Evolutionary conservation across 2,888 invertebrate species (phyloP).

Genomic region (Sthenelais limicola): DNA sequence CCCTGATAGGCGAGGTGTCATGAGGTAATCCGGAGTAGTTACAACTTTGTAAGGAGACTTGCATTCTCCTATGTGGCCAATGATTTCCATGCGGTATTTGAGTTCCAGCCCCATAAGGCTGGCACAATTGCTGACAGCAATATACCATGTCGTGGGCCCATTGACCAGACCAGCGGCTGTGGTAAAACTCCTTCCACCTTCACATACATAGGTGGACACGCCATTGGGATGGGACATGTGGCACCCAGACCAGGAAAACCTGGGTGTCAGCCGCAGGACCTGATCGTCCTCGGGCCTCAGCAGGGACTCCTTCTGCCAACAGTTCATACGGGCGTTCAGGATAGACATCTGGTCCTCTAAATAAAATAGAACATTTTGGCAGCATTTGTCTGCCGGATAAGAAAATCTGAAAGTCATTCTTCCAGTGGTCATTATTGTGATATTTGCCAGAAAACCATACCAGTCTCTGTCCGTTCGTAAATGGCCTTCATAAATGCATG

Average conservation of each 20-base stretch:
- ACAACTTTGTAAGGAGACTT: constrained; percentile 24
- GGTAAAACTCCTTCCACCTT: constrained; percentile 50
- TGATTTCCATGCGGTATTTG: constrained; percentile 48
- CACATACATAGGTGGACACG: constrained; percentile 48
- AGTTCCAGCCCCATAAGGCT: constrained; percentile 49
- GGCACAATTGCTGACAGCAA: constrained; percentile 52
- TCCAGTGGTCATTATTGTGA: constrained; percentile 48
- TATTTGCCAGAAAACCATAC: constrained; percentile 53
- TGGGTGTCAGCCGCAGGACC: constrained; percentile 50
- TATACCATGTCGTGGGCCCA: constrained; percentile 49
- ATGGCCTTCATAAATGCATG: constrained; percentile 52
- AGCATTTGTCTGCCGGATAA: constrained; percentile 52
- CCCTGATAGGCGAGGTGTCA: background rate
- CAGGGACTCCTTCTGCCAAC: constrained; percentile 50
- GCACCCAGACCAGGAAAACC: constrained; percentile 53
- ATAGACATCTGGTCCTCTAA: constrained; percentile 49
- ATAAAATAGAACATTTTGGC: constrained; percentile 53
- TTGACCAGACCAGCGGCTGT: constrained; percentile 29
- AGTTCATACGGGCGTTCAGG: constrained; percentile 50
- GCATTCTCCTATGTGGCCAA: constrained; percentile 51
- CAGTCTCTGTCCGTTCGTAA: constrained; percentile 49
- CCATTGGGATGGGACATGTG: constrained; percentile 47
- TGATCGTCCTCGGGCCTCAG: constrained; percentile 51
- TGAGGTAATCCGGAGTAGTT: constrained; percentile 26
- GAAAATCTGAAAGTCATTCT: constrained; percentile 48